Evolutionary conservation across 2,113 vertebrate species (phyloP).

Genomic region (Dasyornis broadbenti): DNA sequence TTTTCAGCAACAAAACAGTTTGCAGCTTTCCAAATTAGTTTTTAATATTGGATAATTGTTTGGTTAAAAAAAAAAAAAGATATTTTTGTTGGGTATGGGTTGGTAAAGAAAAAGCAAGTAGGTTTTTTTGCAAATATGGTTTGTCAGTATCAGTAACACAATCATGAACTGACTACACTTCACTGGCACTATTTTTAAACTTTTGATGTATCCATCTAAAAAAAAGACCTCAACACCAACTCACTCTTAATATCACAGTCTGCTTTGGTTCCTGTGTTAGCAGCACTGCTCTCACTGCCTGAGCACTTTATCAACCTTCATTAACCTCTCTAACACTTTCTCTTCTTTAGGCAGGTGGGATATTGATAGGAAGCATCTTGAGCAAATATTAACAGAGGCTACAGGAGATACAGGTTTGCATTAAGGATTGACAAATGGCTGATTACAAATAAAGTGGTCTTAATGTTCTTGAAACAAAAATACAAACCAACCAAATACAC

Average conservation of each 20-base stretch:
- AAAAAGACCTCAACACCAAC: neutral
- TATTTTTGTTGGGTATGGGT: neutral
- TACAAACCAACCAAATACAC: neutral
- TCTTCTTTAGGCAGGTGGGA: neutral
- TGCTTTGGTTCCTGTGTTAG: neutral
- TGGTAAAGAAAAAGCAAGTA: neutral
- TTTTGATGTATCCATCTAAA: neutral
- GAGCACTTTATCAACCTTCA: neutral
- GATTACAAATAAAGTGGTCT: neutral
- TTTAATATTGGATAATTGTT: neutral
- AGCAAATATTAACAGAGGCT: neutral
- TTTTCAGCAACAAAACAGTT: neutral
- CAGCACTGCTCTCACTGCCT: neutral
- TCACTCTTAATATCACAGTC: neutral
- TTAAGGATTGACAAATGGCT: neutral
- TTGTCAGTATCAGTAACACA: neutral
- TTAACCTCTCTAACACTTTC: neutral
- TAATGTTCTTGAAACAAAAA: neutral
- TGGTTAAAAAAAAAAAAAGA: neutral
- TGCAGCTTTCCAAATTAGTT: neutral
- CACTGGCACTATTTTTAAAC: neutral
- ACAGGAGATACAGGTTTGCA: neutral
- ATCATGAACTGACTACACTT: neutral
- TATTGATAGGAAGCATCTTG: rapidly evolving
- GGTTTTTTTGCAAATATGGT: neutral